These are phyloP conservation scores for Saxidomus purpurata DNA, from an alignment of 1,140 invertebrate genomes.

Conservation along the genomic window DNA sequence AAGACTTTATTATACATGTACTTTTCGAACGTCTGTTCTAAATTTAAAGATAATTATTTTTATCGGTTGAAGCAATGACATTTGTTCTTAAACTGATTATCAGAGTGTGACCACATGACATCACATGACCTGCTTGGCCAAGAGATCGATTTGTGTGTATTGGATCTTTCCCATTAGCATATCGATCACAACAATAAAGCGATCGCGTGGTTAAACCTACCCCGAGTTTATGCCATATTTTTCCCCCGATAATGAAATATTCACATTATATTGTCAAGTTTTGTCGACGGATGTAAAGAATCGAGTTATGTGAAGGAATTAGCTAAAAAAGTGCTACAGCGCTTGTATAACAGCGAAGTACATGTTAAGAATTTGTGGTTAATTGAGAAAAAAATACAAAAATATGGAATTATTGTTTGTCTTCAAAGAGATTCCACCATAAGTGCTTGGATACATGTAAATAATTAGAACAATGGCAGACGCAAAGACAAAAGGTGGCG, in stretches of 20 bases:
- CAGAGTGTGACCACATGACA: not conserved
- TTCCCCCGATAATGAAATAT: conserved; percentile 45
- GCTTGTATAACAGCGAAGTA: not conserved
- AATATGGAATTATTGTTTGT: conserved; percentile 14
- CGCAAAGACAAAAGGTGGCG: conserved; percentile 76
- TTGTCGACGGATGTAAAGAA: not conserved
- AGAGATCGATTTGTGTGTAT: conserved; percentile 63
- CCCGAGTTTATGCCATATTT: not conserved
- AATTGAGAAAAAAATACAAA: not conserved
- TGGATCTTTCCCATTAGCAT: conserved; percentile 48
- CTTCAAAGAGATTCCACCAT: conserved; percentile 31
- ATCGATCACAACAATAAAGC: conserved; percentile 42
- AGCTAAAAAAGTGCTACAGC: not conserved
- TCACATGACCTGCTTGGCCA: not conserved
- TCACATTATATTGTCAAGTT: conserved; percentile 17
- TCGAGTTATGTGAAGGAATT: too few relatives aligned
- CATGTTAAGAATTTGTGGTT: not conserved
- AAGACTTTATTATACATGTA: too few relatives aligned
- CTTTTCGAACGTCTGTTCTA: too few relatives aligned
- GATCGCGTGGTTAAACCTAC: conserved; percentile 20
- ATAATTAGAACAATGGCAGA: conserved; percentile 67
- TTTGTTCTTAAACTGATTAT: not conserved
- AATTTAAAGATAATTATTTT: too few relatives aligned
- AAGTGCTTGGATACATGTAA: not conserved
- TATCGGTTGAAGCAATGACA: too few relatives aligned